Conservation (phyloP, 2,113 vertebrate species). For the Pomatostomus ruficeps region DNA sequence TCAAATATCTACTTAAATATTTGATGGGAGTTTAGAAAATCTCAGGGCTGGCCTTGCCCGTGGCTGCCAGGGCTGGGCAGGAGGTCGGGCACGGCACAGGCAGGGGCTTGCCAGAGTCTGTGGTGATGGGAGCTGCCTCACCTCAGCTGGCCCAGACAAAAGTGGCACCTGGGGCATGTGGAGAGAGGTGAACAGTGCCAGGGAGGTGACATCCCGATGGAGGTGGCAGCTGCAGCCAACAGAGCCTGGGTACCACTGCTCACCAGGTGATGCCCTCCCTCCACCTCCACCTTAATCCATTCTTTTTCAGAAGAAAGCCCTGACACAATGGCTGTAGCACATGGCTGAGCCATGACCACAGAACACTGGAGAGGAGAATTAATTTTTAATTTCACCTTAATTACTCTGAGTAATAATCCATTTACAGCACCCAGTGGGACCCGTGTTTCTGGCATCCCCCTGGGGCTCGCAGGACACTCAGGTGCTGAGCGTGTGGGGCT, state of each 20-base stretch:
- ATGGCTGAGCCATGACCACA: conserved; percentile 57
- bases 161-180: rapidly evolving
- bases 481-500: rapidly evolving
- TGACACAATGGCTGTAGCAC: conserved; percentile 52
- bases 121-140: neutral
- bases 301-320: conserved; percentile 39
- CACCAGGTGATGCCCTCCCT: neutral
- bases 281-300: neutral
- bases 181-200: neutral
- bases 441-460: neutral
- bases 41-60: neutral
- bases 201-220: neutral
- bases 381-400: conserved; percentile 82
- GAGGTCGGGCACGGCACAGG: rapidly evolving
- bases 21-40: conserved; percentile 49
- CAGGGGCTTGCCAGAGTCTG: neutral
- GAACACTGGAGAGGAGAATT: conserved; percentile 68
- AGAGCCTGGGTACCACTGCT: neutral
- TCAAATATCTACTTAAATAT: conserved; percentile 59
- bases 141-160: neutral
- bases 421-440: neutral
- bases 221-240: neutral
- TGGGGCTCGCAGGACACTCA: neutral
- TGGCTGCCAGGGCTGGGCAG: neutral
- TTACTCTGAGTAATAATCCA: conserved; percentile 75